Evolutionary conservation across 1,140 invertebrate genomes (phyloP).

Genomic region (Probaryconus sp.): DNA sequence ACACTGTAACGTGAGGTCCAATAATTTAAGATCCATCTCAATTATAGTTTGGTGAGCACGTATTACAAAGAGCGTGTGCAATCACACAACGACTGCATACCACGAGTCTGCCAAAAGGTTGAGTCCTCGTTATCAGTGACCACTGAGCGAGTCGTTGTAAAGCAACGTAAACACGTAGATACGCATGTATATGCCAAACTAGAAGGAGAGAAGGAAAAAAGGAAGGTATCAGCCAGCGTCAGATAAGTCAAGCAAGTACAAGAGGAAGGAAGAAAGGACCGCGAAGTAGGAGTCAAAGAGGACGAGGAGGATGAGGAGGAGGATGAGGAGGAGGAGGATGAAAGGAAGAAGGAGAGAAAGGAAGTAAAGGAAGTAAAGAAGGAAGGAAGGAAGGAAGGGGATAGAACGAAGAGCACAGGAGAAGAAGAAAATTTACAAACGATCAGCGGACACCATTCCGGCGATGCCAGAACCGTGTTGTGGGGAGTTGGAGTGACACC

Average conservation of each 20-base stretch:
- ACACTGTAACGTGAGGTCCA: no score
- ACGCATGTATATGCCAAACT: slow-evolving; percentile 60
- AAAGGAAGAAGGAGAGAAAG: not conserved
- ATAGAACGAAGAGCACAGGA: slow-evolving; percentile 32
- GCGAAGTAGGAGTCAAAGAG: not conserved
- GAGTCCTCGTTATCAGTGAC: slow-evolving; percentile 34
- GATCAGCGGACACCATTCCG: slow-evolving; percentile 76
- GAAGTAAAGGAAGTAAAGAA: slow-evolving; percentile 26
- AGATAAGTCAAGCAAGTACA: slow-evolving; percentile 25
- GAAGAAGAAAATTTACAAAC: slow-evolving; percentile 57
- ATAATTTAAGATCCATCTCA: slow-evolving; percentile 18
- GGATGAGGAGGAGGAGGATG: no score
- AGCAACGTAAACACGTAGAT: slow-evolving; percentile 69
- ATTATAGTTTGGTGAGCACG: slow-evolving; percentile 4
- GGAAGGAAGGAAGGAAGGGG: slow-evolving; percentile 24
- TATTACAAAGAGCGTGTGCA: slow-evolving; percentile 17
- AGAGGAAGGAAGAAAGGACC: slow-evolving; percentile 8
- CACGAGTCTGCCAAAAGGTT: slow-evolving; percentile 34
- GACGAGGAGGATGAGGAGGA: no score
- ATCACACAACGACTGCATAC: slow-evolving; percentile 9
- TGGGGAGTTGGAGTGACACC: slow-evolving; percentile 77
- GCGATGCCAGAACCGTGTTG: slow-evolving; percentile 77
- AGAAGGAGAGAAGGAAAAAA: slow-evolving; percentile 23
- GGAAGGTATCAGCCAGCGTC: slow-evolving; percentile 12
- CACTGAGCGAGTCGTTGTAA: slow-evolving; percentile 58